Evolutionary conservation across 2,888 invertebrate genomes (phyloP).

Genomic region (Cosmorhoe ocellata): DNA sequence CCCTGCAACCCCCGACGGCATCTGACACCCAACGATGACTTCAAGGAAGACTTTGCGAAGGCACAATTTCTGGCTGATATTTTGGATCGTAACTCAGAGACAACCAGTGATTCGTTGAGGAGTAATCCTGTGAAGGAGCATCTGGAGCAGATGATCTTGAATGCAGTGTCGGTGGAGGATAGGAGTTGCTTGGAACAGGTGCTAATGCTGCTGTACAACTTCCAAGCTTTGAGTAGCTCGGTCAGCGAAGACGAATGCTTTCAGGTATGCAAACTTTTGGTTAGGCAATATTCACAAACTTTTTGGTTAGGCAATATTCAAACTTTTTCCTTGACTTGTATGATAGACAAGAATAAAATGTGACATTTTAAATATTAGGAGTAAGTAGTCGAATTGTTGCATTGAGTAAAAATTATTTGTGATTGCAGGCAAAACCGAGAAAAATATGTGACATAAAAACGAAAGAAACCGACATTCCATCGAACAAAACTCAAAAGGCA

Average conservation of each 20-base stretch:
- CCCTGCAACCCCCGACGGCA: conserved; percentile 69
- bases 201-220: conserved; percentile 83
- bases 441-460: conserved; percentile 68
- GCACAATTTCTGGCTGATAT: conserved; percentile 74
- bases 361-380: too few relatives aligned
- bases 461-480: conserved; percentile 69
- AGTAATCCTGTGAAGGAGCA: conserved; percentile 77
- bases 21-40: conserved; percentile 69
- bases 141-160: conserved; percentile 77
- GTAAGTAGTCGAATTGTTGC: not conserved
- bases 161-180: conserved; percentile 80
- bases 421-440: conserved; percentile 70
- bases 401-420: conserved; percentile 8
- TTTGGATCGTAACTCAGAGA: conserved; percentile 70
- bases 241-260: conserved; percentile 81
- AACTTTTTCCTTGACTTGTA: too few relatives aligned
- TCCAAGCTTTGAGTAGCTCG: conserved; percentile 81
- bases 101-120: conserved; percentile 70
- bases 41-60: conserved; percentile 77
- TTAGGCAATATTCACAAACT: not conserved
- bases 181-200: conserved; percentile 85
- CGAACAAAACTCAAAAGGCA: conserved; percentile 78
- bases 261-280: conserved; percentile 60
- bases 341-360: not conserved
- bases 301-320: not conserved